Conservation (phyloP, 2,888 invertebrate species). For the Tyria jacobaeae region DNA sequence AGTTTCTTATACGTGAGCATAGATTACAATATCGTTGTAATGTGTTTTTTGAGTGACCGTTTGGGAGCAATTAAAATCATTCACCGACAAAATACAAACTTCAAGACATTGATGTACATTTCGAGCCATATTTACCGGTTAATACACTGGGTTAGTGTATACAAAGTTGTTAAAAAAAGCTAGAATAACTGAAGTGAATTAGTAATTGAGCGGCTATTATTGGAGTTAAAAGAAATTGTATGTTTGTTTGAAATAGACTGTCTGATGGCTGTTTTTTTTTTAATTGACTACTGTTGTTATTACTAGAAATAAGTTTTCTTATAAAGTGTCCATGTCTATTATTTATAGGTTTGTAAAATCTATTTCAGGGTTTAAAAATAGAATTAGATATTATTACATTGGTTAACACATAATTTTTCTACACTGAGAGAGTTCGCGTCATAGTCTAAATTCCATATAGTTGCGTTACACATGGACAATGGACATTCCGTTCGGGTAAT, state of each 20-base stretch:
- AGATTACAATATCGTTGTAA: slow-evolving; percentile 24
- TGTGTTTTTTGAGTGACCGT: slow-evolving; percentile 54
- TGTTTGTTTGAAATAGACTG: slow-evolving; percentile 7
- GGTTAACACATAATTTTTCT: no score
- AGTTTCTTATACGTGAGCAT: not conserved
- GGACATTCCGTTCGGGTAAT: no score
- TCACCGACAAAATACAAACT: slow-evolving; percentile 68
- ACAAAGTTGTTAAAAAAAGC: slow-evolving; percentile 23
- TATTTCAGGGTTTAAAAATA: no score
- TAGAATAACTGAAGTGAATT: slow-evolving; percentile 17
- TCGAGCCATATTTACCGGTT: slow-evolving; percentile 45
- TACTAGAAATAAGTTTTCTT: not conserved
- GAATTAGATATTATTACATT: no score
- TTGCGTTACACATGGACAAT: no score
- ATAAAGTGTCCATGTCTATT: not conserved
- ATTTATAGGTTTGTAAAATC: no score
- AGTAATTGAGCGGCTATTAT: slow-evolving; percentile 17
- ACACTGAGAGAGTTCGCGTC: no score
- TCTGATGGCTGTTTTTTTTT: not conserved
- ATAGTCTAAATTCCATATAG: no score
- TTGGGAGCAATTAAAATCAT: slow-evolving; percentile 71
- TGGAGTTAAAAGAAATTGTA: slow-evolving; percentile 15
- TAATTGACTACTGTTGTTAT: not conserved
- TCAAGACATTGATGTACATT: slow-evolving; percentile 65
- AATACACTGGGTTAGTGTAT: slow-evolving; percentile 23